phyloP scores from a whole-genome alignment of 30 jellyfish, hydroid and myxozoan species.

The Hydractinia echinata region DNA sequence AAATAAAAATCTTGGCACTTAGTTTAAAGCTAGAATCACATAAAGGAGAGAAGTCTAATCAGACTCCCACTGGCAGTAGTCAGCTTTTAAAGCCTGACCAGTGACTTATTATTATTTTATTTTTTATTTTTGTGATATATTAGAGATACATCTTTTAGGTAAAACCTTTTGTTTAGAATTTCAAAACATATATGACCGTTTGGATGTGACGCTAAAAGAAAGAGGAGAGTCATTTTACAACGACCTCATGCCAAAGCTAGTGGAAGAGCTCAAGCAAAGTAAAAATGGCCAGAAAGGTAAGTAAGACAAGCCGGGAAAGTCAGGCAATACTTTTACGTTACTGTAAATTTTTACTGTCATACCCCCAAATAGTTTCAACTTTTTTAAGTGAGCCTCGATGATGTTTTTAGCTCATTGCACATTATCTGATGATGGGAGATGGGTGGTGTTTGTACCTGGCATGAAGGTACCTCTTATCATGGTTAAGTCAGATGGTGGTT shows the following conservation, averaged over 20 bases:
- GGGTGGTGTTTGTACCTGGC: slow-evolving; percentile 80
- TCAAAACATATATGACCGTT: slow-evolving; percentile 84
- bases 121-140: too few relatives aligned
- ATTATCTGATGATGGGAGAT: slow-evolving; percentile 74
- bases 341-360: background rate
- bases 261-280: slow-evolving; percentile 65
- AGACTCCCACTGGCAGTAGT: too few relatives aligned
- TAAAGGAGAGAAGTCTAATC: too few relatives aligned
- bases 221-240: slow-evolving; percentile 97
- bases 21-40: too few relatives aligned
- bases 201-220: slow-evolving; percentile 72
- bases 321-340: background rate
- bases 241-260: slow-evolving; percentile 66
- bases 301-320: background rate
- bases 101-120: too few relatives aligned
- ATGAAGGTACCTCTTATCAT: slow-evolving; percentile 85
- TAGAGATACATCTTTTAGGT: too few relatives aligned
- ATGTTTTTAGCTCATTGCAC: slow-evolving; percentile 38
- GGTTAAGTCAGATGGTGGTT: slow-evolving; percentile 99
- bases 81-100: too few relatives aligned
- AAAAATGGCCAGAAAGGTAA: background rate
- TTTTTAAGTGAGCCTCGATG: background rate
- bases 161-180: slow-evolving; percentile 41
- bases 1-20: too few relatives aligned
- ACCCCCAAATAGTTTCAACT: background rate